Evolutionary conservation across 2,797 vertebrate species (phyloP).

Genomic region (Gallinago stenura): DNA sequence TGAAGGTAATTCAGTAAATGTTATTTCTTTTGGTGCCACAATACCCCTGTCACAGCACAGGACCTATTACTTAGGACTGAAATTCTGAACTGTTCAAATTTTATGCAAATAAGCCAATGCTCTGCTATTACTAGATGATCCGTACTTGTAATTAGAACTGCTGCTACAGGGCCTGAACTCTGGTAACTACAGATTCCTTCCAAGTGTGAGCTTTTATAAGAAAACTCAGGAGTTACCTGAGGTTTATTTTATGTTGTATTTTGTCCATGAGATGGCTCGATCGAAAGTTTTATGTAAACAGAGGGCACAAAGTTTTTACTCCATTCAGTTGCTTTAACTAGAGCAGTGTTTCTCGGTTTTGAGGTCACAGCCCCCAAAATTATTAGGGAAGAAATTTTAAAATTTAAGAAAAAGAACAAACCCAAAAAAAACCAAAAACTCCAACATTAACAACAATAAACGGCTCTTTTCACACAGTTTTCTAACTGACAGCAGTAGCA

Average conservation of each 20-base stretch:
- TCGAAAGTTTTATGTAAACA: background rate
- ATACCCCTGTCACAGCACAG: background rate
- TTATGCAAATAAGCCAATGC: background rate
- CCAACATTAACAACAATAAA: background rate
- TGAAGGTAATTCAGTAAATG: background rate
- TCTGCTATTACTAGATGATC: background rate
- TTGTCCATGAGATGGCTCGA: background rate
- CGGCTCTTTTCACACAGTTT: background rate
- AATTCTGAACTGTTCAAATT: background rate
- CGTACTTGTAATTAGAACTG: background rate
- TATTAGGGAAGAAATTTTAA: rapidly evolving
- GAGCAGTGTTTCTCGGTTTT: background rate
- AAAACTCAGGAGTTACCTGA: background rate
- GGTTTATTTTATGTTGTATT: background rate
- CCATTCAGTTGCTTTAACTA: background rate
- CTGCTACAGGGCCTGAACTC: background rate
- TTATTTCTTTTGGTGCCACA: background rate
- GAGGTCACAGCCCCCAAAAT: background rate
- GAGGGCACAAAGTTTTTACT: background rate
- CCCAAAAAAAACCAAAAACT: background rate
- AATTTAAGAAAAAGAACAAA: background rate
- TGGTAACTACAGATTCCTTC: background rate
- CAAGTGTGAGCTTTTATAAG: background rate
- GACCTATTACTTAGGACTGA: background rate
- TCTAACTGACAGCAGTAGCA: background rate